These are phyloP conservation scores for Xiphophorus maculatus DNA, from an alignment of 2,113 vertebrate species.

Conservation along the genomic window DNA sequence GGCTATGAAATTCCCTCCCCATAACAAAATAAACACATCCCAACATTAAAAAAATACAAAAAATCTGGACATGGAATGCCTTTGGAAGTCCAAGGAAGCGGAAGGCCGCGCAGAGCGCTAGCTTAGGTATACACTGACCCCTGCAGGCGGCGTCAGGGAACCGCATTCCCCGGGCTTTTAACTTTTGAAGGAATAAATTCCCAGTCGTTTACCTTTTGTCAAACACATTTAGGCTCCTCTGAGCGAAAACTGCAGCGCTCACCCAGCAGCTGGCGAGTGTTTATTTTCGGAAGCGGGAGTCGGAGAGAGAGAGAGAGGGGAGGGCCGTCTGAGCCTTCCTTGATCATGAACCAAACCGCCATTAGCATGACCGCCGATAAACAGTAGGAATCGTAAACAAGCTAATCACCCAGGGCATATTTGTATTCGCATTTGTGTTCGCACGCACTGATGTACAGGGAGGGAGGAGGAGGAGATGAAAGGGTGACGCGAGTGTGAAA, in stretches of 20 bases:
- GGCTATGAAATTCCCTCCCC: conserved; percentile 66
- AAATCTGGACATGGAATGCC: conserved; percentile 51
- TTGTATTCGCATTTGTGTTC: conserved; percentile 60
- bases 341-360: conserved; percentile 59
- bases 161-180: conserved; percentile 19
- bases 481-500: conserved; percentile 48
- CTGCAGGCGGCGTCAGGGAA: conserved; percentile 29
- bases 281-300: conserved; percentile 67
- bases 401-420: conserved; percentile 60
- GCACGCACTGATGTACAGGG: conserved; percentile 33
- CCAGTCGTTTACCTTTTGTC: conserved; percentile 70
- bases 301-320: conserved; percentile 18
- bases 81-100: conserved; percentile 44
- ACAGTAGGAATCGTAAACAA: conserved; percentile 58
- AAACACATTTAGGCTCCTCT: conserved; percentile 66
- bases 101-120: neutral
- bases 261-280: conserved; percentile 56
- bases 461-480: neutral
- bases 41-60: conserved; percentile 12
- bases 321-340: conserved; percentile 49
- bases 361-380: conserved; percentile 58
- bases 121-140: conserved; percentile 74
- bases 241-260: conserved; percentile 56
- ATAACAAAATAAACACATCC: conserved; percentile 75
- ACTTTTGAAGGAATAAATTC: conserved; percentile 52